A percentile compares a stretch with the other conserved stretches of the same genome.
Conservation (phyloP, 2,888 invertebrate genomes). For the Willowsia nigromaculata region DNA sequence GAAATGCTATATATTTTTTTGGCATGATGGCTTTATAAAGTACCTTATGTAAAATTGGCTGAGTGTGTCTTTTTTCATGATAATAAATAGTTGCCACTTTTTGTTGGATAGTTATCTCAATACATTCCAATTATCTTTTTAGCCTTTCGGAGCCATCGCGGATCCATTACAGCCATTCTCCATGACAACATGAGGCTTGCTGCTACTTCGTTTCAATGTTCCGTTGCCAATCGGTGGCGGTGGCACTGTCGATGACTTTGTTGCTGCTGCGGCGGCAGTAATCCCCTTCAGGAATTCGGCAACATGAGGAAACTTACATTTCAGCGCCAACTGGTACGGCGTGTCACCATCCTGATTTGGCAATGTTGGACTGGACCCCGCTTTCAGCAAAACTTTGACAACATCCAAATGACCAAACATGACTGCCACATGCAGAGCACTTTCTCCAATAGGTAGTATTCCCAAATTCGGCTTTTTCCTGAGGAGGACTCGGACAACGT, state of each 20-base stretch:
- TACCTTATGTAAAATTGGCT: background rate
- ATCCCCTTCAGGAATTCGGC: constrained; percentile 82
- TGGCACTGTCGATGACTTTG: background rate
- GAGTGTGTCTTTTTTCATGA: background rate
- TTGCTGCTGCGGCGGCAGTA: constrained; percentile 73
- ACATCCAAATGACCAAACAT: constrained; percentile 92
- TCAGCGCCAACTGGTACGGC: constrained; percentile 83
- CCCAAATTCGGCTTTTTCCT: constrained; percentile 90
- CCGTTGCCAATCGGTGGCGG: background rate
- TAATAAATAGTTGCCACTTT: background rate
- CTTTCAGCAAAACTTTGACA: constrained; percentile 87
- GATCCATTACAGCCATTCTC: background rate
- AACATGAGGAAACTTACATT: constrained; percentile 83
- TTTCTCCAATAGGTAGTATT: constrained; percentile 93
- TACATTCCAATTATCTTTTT: background rate
- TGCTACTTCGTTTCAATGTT: background rate
- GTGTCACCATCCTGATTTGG: constrained; percentile 88
- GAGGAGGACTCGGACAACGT: constrained; percentile 91
- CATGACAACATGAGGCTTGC: background rate
- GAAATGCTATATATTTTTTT: background rate
- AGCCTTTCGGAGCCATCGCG: constrained; percentile 20
- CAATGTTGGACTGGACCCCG: constrained; percentile 85
- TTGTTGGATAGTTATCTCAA: background rate
- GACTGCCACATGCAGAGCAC: constrained; percentile 93
- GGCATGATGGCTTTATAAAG: background rate